Evolutionary conservation across 2,113 vertebrate genomes (phyloP), one percentile per base, ranked within the genome.

Genomic region (Leptobrachium leishanense): DNA sequence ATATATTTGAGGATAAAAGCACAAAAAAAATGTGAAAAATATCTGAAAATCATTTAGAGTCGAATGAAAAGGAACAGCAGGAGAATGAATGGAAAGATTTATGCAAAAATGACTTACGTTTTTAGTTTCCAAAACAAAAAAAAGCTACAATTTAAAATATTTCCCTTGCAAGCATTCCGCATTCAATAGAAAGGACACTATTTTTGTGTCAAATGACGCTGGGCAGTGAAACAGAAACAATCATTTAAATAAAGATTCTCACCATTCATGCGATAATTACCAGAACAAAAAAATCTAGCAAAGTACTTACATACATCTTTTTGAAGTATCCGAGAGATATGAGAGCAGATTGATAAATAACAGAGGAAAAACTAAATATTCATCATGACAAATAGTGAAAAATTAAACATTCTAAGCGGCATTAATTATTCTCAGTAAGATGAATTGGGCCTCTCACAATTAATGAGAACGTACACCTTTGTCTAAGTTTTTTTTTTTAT

Each of bases 391-490:
- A 94, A 93, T 90, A 91, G 90, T 94, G 93, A 94, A 93, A 93
- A 94, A 94, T 94, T 94, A 93, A 92, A 84, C 89, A 89, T 88
- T 88, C 87, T 84, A 93, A 88, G 87, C 90, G 88, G 90, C 92
- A 94, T 94, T 94, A 94, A 94, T 94, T 94, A 93, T 90, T 83
- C 84, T 84, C 85, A 67, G 86, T 83, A 91, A 89, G 87, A 98
- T 95, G 93, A 95, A 98, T 96, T 91, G 92, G 41, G 86, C 89
- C 82, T 83, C 83, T 89, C 89, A 92, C 94, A 93, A 95, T 95
- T 98, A 96, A 96, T 94, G 95, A 96, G 95, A 94, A 92, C 82
- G 88, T 88, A 94, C 89, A 92, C 93, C 94, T 94, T 94, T 93
- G 93, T 92, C 90, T 92, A 94, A 92, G 94, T 95, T 95, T 92